These are phyloP conservation scores for Caenorhabditis sp. DNA, from an alignment of 2,888 invertebrate species.

Conservation along the genomic window DNA sequence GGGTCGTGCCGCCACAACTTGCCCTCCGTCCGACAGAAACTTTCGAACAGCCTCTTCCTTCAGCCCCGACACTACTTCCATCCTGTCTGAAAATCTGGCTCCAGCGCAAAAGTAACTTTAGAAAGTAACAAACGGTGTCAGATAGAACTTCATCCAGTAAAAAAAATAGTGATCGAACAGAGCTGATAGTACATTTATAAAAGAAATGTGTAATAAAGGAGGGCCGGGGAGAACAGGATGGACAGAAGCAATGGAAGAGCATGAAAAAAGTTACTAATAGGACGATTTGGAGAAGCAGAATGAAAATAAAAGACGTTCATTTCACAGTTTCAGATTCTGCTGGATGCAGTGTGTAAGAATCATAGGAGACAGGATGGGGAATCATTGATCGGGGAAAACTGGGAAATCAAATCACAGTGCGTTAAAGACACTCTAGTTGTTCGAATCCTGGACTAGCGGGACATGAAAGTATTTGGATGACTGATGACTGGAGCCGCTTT, in stretches of 20 bases:
- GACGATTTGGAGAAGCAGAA: not conserved
- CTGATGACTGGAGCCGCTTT: not conserved
- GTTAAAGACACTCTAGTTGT: not conserved
- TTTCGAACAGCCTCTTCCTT: conserved; percentile 14
- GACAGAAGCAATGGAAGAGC: too few relatives aligned
- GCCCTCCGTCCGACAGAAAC: conserved; percentile 20
- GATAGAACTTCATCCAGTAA: conserved; percentile 28
- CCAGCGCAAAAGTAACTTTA: too few relatives aligned
- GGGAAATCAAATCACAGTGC: conserved; percentile 44
- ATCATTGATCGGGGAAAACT: conserved; percentile 17
- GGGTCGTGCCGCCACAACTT: conserved; percentile 17
- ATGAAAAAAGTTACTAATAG: not conserved
- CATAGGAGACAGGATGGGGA: not conserved
- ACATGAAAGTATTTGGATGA: conserved; percentile 22
- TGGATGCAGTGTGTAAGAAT: not conserved
- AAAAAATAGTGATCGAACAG: not conserved
- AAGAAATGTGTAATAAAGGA: not conserved
- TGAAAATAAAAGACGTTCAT: not conserved
- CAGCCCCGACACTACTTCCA: conserved; percentile 14
- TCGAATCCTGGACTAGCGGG: conserved; percentile 37
- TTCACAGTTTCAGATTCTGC: not conserved
- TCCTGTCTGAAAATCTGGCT: too few relatives aligned
- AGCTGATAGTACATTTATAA: conserved; percentile 17
- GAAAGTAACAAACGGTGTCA: not conserved
- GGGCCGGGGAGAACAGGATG: conserved; percentile 5